Evolutionary conservation across 2,113 vertebrate genomes (phyloP).

Genomic region (Chlorodrepanis virens): DNA sequence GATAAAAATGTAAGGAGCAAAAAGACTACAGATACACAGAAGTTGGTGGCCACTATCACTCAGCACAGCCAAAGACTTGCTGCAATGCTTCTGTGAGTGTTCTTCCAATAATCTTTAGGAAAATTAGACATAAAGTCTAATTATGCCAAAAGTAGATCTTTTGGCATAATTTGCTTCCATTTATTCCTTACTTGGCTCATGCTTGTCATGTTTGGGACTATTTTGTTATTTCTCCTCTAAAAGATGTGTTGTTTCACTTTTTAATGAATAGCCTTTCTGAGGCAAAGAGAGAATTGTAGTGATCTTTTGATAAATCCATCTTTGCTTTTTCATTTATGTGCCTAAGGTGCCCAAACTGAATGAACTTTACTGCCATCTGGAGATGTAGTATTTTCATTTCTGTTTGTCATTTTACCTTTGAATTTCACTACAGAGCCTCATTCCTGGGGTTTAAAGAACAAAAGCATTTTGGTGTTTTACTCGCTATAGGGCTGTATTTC

Average conservation of each 20-base stretch:
- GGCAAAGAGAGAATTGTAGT: not conserved
- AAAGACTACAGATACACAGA: rapidly evolving
- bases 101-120: not conserved
- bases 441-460: not conserved
- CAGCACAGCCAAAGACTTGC: not conserved
- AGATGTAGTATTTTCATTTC: conserved; percentile 41
- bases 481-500: not conserved
- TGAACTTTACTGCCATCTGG: conserved; percentile 61
- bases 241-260: not conserved
- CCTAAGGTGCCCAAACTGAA: conserved; percentile 4
- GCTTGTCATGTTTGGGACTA: not conserved
- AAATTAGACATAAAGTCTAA: not conserved
- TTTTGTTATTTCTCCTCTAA: not conserved
- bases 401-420: conserved; percentile 4
- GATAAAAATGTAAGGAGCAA: not conserved
- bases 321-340: conserved; percentile 17
- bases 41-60: rapidly evolving
- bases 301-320: not conserved
- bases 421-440: not conserved
- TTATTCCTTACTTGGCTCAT: not conserved
- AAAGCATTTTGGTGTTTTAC: not conserved
- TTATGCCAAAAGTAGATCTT: not conserved
- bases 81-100: not conserved
- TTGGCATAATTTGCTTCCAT: not conserved
- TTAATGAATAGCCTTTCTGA: not conserved